Percentiles rank a stretch among this genome's conserved stretches.
These are phyloP conservation scores for Cotesia vestalis DNA, from an alignment of 1,140 invertebrate genomes.

Conservation along the genomic window DNA sequence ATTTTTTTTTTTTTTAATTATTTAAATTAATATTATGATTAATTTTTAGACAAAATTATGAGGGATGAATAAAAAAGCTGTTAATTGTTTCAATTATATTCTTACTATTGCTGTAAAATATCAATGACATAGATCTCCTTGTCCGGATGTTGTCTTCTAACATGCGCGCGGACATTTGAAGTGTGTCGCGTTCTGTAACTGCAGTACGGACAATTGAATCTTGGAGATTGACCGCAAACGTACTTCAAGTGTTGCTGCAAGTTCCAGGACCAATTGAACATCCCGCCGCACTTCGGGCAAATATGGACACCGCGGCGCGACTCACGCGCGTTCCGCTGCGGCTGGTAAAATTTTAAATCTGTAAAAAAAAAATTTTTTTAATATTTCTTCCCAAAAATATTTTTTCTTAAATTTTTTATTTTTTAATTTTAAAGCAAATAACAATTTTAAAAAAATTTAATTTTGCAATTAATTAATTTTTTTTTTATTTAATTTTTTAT, in stretches of 20 bases:
- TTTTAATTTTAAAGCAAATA: not conserved
- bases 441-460: not conserved
- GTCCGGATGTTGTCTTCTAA: constrained; percentile 61
- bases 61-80: not conserved
- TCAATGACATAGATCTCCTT: constrained; percentile 41
- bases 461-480: too few species aligned
- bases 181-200: constrained; percentile 39
- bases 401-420: too few species aligned
- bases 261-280: constrained; percentile 35
- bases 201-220: constrained; percentile 46
- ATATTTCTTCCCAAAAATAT: too few species aligned
- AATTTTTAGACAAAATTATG: not conserved
- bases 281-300: constrained; percentile 60
- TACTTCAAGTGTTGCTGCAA: constrained; percentile 64
- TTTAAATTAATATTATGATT: not conserved
- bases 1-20: too few species aligned
- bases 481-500: too few species aligned
- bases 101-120: constrained; percentile 25
- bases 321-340: not conserved
- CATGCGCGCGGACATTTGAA: constrained; percentile 40
- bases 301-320: constrained; percentile 30
- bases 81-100: not conserved
- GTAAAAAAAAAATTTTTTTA: too few species aligned
- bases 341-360: not conserved
- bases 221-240: constrained; percentile 66